Conservation (phyloP, 2,888 invertebrate species). For the Phortica okadai region DNA sequence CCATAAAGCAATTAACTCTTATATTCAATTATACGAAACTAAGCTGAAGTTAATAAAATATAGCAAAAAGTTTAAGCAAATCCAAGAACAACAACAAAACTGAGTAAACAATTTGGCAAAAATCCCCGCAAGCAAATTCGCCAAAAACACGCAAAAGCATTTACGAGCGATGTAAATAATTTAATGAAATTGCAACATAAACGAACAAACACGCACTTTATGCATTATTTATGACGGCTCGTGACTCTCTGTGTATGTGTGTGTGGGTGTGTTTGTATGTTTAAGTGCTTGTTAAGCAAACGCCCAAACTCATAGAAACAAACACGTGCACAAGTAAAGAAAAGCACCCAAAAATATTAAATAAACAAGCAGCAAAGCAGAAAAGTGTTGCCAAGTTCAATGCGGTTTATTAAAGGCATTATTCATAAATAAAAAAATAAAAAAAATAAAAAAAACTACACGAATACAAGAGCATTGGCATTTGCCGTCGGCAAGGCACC, state of each 20-base stretch:
- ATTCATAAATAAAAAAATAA: conserved; percentile 10
- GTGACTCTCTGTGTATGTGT: not conserved
- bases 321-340: not conserved
- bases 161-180: conserved; percentile 29
- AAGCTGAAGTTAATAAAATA: conserved; percentile 30
- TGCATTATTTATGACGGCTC: conserved; percentile 45
- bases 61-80: not conserved
- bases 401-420: conserved; percentile 35
- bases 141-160: conserved; percentile 20
- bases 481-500: conserved; percentile 47
- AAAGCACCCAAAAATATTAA: too few species aligned
- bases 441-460: not conserved
- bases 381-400: conserved; percentile 39
- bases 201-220: conserved; percentile 40
- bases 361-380: not conserved
- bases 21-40: conserved; percentile 24
- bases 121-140: not conserved
- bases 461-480: conserved; percentile 37
- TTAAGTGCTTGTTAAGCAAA: not conserved
- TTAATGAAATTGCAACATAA: conserved; percentile 24
- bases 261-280: not conserved
- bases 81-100: not conserved
- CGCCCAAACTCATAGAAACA: not conserved
- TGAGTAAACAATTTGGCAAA: not conserved
- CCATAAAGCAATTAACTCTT: not conserved